Evolutionary conservation across 2,888 invertebrate genomes (phyloP), one percentile per base, ranked within the genome.

Genomic region (Sisyra terminalis): DNA sequence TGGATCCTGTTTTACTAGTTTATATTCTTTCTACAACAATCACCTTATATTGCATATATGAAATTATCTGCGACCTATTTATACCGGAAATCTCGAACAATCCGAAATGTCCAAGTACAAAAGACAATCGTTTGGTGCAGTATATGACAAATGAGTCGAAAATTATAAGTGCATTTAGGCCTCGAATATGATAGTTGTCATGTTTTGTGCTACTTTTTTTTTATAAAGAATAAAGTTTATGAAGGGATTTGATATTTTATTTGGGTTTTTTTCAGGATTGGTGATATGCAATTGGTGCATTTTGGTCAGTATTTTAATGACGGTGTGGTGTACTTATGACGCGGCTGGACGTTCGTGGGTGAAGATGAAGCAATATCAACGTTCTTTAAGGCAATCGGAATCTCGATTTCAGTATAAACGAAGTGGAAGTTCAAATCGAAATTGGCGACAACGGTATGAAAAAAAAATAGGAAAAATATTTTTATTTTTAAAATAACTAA

Each of bases 321-420:
- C 83, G 4, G 75, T 83, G 29, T 88, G 86, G 84, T 87, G 87
- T 61, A 81, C 82, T 2, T 88, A 82, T 62, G 87, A 88, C 63
- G 71, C 82, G 1, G 87, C 86, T n/a, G 88, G 88, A 11, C 67
- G 84, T 41, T 84, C 84, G 39, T 88, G 87, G 87, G 85, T 88
- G 17, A 86, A 87, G 64, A 84, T 87, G 83, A 86, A 86, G 59
- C 73, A 83, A 53, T 87, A 83, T 60, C 85, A 87, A 60, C 71
- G 83, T 47, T 85, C 83, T 48, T 75, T 84, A 74, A 71, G 78
- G 50, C 79, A 81, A 55, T 74, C 77, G 15, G 80, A 81, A 57
- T 76, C 78, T n/a, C 71, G 79, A 50, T 75, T 76, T 52, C 78
- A 80, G 55, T 79, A 82, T 57, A 77, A 78, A 55, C 65, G 83